These are phyloP conservation scores for Trichomycterus rosablanca DNA, from an alignment of 2,113 vertebrate genomes.

Conservation along the genomic window DNA sequence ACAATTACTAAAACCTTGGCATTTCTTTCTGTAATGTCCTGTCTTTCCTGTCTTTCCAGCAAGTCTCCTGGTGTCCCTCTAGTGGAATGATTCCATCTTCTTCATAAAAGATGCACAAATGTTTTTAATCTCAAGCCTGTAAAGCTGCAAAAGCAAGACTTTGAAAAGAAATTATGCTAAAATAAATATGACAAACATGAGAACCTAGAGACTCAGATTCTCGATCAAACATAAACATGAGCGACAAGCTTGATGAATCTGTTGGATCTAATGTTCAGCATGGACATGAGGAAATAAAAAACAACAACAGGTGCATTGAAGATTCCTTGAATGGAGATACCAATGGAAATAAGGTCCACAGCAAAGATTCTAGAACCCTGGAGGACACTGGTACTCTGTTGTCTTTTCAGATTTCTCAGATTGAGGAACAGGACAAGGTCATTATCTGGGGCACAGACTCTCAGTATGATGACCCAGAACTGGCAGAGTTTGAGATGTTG, in stretches of 20 bases:
- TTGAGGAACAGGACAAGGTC: conserved; percentile 55
- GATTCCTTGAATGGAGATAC: conserved; percentile 52
- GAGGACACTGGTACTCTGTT: conserved; percentile 41
- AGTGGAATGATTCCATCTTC: not conserved
- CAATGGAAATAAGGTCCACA: conserved; percentile 65
- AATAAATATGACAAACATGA: conserved; percentile 10
- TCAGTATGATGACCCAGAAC: conserved; percentile 66
- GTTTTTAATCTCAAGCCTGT: not conserved
- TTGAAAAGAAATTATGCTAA: conserved; percentile 17
- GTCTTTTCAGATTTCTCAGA: conserved; percentile 36
- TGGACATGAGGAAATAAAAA: conserved; percentile 48
- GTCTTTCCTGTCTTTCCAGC: not conserved
- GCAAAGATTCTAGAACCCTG: conserved; percentile 40
- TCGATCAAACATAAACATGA: conserved; percentile 59
- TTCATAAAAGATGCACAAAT: conserved; percentile 26
- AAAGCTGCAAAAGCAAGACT: conserved; percentile 13
- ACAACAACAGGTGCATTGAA: conserved; percentile 60
- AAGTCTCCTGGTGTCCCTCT: not conserved
- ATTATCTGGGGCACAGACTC: conserved; percentile 66
- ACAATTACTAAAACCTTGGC: not conserved
- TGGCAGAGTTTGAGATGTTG: conserved; percentile 74
- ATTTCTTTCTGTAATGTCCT: not conserved
- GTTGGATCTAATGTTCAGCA: conserved; percentile 24
- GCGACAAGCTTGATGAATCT: conserved; percentile 39
- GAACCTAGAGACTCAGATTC: conserved; percentile 38